Evolutionary conservation across 2,888 invertebrate genomes (phyloP), one percentile per base, ranked within the genome.

Genomic region (Therioaphis trifolii): DNA sequence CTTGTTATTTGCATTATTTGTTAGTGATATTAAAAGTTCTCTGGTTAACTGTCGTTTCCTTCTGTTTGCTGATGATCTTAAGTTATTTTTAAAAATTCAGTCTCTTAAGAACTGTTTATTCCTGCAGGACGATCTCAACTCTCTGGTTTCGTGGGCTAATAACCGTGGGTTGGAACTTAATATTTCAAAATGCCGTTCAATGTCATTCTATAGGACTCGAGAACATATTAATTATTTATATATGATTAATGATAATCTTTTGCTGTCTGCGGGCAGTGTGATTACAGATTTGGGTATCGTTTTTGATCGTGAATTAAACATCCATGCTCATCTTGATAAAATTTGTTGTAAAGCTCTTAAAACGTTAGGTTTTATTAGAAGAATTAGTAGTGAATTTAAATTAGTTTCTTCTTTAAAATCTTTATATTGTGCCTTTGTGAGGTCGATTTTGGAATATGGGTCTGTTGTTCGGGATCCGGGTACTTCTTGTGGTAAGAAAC

Each of bases 41-140:
- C 14, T 61, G 9, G 61, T 29, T 63, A 35, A 63, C 63, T 68
- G 68, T 68, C 4, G 68, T 68, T 68, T 68, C 68, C 14, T 43
- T 21, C 68, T 40, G 5, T 68, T 40, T 43, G 12, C 68, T 18
- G 66, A 66, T 66, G 40, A 66, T 66, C 66, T 68, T 40, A 68
- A 68, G 40, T 40, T 40, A 43, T 43, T 63, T 63, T 63, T 29
- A 35, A 63, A 63, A 63, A 63, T 63, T 18, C 0, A 63, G 3
- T 29, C 18, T 63, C 1, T 21, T 4, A 43, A 12, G 40, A 12
- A 68, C 68, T 68, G 68, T 43, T 12, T 21, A 68, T 68, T 21
- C 40, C 14, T 43, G 21, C 68, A 68, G 4, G 21, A 68, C 12
- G 18, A 68, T 68, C 11, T 68, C 12, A 68, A 68, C 12, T 43